A percentile compares a stretch with the other conserved stretches of the same genome.
These are phyloP conservation scores for Parochlus steinenii DNA, from an alignment of 2,888 invertebrate species.

Conservation along the genomic window DNA sequence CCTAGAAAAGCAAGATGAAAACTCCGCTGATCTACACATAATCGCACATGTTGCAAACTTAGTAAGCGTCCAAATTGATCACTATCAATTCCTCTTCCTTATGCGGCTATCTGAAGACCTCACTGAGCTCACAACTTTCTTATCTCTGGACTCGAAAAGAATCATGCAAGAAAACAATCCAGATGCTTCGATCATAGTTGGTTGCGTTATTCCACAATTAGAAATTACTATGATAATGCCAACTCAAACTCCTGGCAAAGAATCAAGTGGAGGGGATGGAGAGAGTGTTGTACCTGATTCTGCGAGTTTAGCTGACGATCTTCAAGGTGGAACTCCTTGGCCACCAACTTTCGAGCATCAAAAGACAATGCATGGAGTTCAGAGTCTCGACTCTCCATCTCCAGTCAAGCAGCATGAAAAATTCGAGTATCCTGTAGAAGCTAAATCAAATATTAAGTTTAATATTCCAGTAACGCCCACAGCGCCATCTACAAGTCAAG, in stretches of 20 bases:
- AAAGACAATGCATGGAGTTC: conserved; percentile 18
- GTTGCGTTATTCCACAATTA: conserved; percentile 66
- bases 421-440: conserved; percentile 4
- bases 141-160: conserved; percentile 59
- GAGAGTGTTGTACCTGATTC: conserved; percentile 77
- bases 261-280: conserved; percentile 67
- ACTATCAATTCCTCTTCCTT: conserved; percentile 82
- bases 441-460: conserved; percentile 10
- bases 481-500: not conserved
- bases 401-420: conserved; percentile 20
- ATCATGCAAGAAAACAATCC: conserved; percentile 39
- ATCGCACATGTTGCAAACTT: conserved; percentile 69
- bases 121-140: conserved; percentile 61
- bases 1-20: conserved; percentile 26
- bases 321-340: too few relatives aligned
- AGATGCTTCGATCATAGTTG: conserved; percentile 42
- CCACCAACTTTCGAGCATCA: conserved; percentile 27
- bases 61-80: conserved; percentile 80
- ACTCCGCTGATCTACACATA: conserved; percentile 54
- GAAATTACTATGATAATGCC: conserved; percentile 82
- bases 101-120: conserved; percentile 67
- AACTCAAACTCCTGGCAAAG: conserved; percentile 65
- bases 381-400: conserved; percentile 28
- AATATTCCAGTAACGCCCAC: conserved; percentile 6
- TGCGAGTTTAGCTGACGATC: conserved; percentile 65